Evolutionary conservation across 2,888 invertebrate species (phyloP), one percentile per base, ranked within the genome.

Genomic region (Piscicola geometra): DNA sequence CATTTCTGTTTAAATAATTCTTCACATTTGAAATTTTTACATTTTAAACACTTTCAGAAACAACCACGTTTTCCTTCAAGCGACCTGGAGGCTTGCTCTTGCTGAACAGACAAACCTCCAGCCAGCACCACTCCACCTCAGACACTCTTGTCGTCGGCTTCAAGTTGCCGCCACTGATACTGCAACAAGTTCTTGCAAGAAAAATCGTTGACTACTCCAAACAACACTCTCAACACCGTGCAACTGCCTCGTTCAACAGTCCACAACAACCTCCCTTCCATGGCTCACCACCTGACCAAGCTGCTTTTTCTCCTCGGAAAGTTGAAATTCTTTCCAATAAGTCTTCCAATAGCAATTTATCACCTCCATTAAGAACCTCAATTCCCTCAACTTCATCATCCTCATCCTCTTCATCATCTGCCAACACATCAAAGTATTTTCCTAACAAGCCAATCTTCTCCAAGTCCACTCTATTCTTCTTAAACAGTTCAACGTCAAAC

Each of bases 401-500:
- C 15, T 56, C 60, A 25, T 25, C 60, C 3, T 18, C 25, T 25
- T n/a, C n/a, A 21, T 25, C 41, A 41, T 15, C 41, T 9, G 5
- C 41, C 41, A 9, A 5, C 41, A 5, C 41, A 41, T 41, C 41
- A n/a, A n/a, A n/a, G n/a, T n/a, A n/a, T n/a, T n/a, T n/a, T 25
- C n/a, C 25, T 0, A 30, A 50, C 15, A 18, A 28, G 3, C 30
- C 67, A 18, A n/a, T 35, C 60, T 56, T 47, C 90, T 90, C 78
- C 91, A 92, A 75, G 80, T 81, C 82, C 89, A 92, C 75, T 94
- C 94, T 0, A 92, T 95, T 0, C 86, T 98, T 25, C 87, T 95
- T 98, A 76, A 93, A 96, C 85, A 95, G 93, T 80, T 82, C 92
- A 0, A 92, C 92, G 70, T 94, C 93, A 33, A 92, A 93, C 84